phyloP scores from a whole-genome alignment of 2,113 vertebrate species.

The Syngnathus floridae region DNA sequence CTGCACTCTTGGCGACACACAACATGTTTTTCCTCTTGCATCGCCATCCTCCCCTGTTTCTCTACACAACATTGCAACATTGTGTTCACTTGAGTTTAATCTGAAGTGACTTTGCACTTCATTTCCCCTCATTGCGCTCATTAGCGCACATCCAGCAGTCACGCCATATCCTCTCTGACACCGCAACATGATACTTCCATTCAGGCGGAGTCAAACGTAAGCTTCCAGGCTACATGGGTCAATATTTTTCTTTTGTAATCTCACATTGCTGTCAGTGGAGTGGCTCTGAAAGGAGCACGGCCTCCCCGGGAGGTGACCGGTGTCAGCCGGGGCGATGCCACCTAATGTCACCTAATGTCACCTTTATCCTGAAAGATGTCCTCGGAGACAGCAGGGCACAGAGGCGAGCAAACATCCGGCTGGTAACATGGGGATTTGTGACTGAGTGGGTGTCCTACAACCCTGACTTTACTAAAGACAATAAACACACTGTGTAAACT shows the following conservation, averaged over 20 bases:
- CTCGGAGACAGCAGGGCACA: conserved; percentile 13
- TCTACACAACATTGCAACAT: neutral
- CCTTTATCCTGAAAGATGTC: conserved; percentile 47
- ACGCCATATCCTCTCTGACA: neutral
- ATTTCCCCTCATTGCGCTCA: neutral
- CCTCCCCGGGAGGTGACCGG: conserved; percentile 35
- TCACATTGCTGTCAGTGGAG: conserved; percentile 21
- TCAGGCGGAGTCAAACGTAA: neutral
- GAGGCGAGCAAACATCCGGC: neutral
- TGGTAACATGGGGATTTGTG: conserved; percentile 5
- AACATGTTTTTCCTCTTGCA: conserved; percentile 1
- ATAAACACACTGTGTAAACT: conserved; percentile 9
- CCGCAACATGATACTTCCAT: neutral
- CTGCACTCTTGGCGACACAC: conserved; percentile 6
- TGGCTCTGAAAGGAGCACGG: conserved; percentile 16
- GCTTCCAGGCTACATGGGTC: neutral
- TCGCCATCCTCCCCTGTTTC: neutral
- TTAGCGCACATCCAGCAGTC: neutral
- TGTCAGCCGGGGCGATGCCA: conserved; percentile 40
- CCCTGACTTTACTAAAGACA: conserved; percentile 8
- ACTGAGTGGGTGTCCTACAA: conserved; percentile 23
- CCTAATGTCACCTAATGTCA: conserved; percentile 25
- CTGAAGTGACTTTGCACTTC: neutral
- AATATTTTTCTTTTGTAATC: conserved; percentile 7
- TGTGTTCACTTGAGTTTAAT: conserved; percentile 10